Evolutionary conservation across 2,888 invertebrate species (phyloP), one percentile per base, ranked within the genome.

Genomic region (Hipparchia sbordonii): DNA sequence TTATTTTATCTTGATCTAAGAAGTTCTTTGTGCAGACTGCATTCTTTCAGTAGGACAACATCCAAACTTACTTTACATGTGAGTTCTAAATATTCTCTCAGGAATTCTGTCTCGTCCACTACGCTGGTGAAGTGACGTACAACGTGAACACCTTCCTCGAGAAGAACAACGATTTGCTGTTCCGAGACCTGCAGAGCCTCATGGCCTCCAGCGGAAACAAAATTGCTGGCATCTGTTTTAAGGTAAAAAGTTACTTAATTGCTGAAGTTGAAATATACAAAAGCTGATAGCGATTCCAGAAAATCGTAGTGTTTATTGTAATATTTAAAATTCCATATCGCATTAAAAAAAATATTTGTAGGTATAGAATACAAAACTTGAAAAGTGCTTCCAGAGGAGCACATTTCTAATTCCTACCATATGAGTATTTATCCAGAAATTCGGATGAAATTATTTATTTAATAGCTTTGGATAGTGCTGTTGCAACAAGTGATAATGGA

Each of bases 61-160:
- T 39, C 39, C 2, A 39, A 39, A 5, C 39, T 4, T 2, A 39
- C 1, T 39, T 39, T 39, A 4, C 6, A n/a, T 23, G 8, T 13
- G 2, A 33, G 56, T 12, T 33, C 4, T 65, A 46, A 61, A n/a
- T 2, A 7, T 52, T 66, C 70, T 59, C 33, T 62, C 83, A 97
- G 96, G 98, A 98, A 89, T 98, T 98, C 91, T 96, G 97, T 79
- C 91, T 98, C 75, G 95, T 97, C 23, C 98, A 98, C 92, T 98
- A 98, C 89, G 98, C 98, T 4, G 98, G 98, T 1, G 97, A 97
- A 82, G 98, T 98, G 48, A 98, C 97, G 0, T 98, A 98, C 94
- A 97, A 96, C 82, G 96, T 98, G 0, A 95, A 95, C 75, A 97
- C 97, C 0, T 98, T 98, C 91, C 89, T 98, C 74, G 98, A 98